Conservation (phyloP, 2,797 vertebrate genomes). For the Anguilla anguilla region DNA sequence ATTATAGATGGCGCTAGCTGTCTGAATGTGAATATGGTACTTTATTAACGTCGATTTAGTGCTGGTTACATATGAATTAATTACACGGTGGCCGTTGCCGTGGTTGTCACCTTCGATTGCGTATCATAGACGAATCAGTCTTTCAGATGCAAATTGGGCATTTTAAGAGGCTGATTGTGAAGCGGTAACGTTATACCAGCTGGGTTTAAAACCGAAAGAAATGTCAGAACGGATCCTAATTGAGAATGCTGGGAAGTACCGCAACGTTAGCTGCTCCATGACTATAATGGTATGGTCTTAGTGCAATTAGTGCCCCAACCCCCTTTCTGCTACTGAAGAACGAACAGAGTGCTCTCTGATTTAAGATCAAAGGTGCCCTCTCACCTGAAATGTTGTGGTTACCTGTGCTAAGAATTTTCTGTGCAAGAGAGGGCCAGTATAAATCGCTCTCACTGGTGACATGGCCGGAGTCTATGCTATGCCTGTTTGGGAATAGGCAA, state of each 20-base stretch:
- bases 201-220: not conserved
- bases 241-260: not conserved
- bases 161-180: not conserved
- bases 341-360: not conserved
- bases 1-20: not conserved
- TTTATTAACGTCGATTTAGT: not conserved
- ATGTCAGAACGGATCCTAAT: not conserved
- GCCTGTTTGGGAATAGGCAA: not conserved
- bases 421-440: not conserved
- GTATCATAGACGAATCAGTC: not conserved
- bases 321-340: not conserved
- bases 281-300: not conserved
- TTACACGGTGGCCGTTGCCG: not conserved
- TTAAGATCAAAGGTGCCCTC: not conserved
- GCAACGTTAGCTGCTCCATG: not conserved
- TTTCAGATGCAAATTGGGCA: not conserved
- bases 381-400: not conserved
- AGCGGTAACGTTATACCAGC: no score
- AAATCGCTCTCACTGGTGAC: not conserved
- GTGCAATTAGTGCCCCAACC: not conserved
- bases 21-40: not conserved
- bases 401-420: not conserved
- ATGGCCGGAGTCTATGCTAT: not conserved
- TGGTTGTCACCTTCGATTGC: not conserved
- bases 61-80: not conserved